These are phyloP conservation scores for Petrosia ficiformis DNA, from an alignment of 37 sponge, comb jelly and placozoan species.

Conservation along the genomic window DNA sequence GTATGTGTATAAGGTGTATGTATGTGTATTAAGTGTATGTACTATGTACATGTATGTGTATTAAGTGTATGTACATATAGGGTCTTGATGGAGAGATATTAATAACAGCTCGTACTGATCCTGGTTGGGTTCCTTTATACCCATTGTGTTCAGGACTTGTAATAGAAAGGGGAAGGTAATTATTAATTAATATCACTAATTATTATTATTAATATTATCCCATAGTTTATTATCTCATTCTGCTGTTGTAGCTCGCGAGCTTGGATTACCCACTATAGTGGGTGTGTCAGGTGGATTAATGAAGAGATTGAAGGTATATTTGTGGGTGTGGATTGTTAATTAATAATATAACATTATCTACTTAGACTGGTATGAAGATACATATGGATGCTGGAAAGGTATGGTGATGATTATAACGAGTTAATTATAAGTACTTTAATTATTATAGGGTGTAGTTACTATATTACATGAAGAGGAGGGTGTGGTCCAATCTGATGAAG, in stretches of 20 bases:
- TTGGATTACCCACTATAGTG: slow-evolving; percentile 88
- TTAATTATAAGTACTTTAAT: background rate
- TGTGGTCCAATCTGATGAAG: too few species aligned
- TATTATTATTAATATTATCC: background rate
- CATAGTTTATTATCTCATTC: slow-evolving; percentile 85
- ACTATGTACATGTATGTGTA: too few species aligned
- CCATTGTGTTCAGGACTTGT: slow-evolving; percentile 84
- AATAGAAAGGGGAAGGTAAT: slow-evolving; percentile 85
- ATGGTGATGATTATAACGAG: background rate
- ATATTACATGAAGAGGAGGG: slow-evolving; percentile 4
- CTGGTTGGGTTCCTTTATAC: slow-evolving; percentile 90
- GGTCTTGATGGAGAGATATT: slow-evolving; percentile 80
- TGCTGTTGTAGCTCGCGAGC: slow-evolving; percentile 86
- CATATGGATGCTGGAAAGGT: slow-evolving; percentile 80
- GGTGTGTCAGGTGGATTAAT: slow-evolving; percentile 88
- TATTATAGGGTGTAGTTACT: background rate
- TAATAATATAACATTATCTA: background rate
- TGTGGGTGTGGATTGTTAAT: background rate
- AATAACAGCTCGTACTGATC: slow-evolving; percentile 85
- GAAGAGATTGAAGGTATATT: slow-evolving; percentile 73
- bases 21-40: too few species aligned
- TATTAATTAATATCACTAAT: background rate
- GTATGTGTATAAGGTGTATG: too few species aligned
- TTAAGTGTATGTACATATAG: slow-evolving; percentile 25
- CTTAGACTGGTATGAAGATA: slow-evolving; percentile 80